Conservation (phyloP, 2,888 invertebrate species). For the Barypeithes pellucidus region DNA sequence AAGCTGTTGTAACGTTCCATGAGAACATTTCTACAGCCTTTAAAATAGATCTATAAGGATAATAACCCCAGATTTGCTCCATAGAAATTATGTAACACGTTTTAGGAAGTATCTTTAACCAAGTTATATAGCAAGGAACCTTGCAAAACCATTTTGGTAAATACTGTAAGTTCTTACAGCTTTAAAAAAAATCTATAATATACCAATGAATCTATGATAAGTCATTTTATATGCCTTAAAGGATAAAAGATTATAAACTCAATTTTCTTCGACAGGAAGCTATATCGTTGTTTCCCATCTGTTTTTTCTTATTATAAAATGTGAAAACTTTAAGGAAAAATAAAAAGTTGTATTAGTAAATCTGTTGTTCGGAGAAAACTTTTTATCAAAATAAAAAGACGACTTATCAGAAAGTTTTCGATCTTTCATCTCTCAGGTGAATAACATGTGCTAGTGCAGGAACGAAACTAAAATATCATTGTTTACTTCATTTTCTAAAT, state of each 20-base stretch:
- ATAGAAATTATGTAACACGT: too few species aligned
- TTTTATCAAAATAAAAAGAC: background rate
- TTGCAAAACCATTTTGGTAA: too few species aligned
- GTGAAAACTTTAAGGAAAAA: constrained; percentile 6
- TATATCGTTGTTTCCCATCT: constrained; percentile 10
- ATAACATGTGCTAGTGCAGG: background rate
- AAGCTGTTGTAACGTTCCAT: too few species aligned
- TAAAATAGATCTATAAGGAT: too few species aligned
- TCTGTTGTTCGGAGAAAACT: background rate
- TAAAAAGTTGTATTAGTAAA: constrained; percentile 12
- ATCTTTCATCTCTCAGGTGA: background rate
- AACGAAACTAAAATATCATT: background rate
- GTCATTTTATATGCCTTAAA: constrained; percentile 6
- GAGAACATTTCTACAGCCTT: too few species aligned
- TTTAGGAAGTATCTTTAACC: too few species aligned
- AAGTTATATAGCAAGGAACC: too few species aligned
- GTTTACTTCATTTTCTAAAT: too few species aligned
- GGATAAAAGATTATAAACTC: constrained; percentile 16
- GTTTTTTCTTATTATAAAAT: constrained; percentile 16
- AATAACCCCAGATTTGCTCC: too few species aligned
- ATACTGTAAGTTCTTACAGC: too few species aligned
- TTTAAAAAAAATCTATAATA: background rate
- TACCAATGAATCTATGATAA: background rate
- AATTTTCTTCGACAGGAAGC: constrained; percentile 16
- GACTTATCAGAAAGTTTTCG: background rate